Conservation (phyloP, 92 coral and sea anemone genomes). For the Siderastrea siderea region DNA sequence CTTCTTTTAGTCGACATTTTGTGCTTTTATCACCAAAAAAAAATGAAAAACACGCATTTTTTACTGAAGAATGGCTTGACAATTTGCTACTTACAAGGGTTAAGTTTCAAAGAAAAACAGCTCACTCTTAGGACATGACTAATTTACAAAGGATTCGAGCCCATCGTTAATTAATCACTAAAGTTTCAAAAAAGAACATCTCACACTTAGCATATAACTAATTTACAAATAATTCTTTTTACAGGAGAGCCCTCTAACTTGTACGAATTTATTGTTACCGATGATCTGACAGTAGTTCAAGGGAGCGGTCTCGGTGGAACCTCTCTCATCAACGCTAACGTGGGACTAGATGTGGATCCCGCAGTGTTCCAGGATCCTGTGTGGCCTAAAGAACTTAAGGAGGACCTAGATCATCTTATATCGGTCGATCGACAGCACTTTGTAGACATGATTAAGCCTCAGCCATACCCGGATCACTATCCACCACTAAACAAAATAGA, state of each 20-base stretch:
- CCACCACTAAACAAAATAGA: constrained; percentile 44
- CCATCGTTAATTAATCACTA: no score
- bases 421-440: constrained; percentile 57
- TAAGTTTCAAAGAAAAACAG: no score
- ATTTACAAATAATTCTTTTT: background rate
- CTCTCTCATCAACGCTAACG: constrained; percentile 77
- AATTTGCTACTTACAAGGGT: no score
- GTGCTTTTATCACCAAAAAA: no score
- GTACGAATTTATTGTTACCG: constrained; percentile 60
- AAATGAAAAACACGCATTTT: no score
- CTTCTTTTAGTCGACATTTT: no score
- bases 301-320: constrained; percentile 82
- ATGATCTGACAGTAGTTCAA: constrained; percentile 68
- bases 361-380: constrained; percentile 56
- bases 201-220: background rate
- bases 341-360: constrained; percentile 62
- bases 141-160: no score
- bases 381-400: constrained; percentile 62
- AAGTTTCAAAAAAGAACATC: no score
- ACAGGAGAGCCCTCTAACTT: constrained; percentile 56
- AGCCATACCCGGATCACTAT: constrained; percentile 58
- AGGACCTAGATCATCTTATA: constrained; percentile 44
- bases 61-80: no score
- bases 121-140: no score
- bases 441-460: constrained; percentile 63